Percentiles rank a stretch among this genome's conserved stretches.
Evolutionary conservation across 2,888 invertebrate genomes (phyloP).

Genomic region (Coenonympha glycerion): DNA sequence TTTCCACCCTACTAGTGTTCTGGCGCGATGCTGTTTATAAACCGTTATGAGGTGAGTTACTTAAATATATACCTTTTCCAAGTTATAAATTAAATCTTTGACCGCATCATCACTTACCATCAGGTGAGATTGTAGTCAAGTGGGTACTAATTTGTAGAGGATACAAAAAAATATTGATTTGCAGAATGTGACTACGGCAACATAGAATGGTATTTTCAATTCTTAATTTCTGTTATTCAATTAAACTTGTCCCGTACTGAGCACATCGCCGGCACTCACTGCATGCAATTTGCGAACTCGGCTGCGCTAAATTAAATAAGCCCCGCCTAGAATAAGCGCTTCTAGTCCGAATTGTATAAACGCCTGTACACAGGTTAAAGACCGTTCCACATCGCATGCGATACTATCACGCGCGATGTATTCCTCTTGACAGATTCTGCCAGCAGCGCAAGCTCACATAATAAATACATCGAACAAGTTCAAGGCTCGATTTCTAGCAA

Average conservation of each 20-base stretch:
- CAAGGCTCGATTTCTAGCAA: too few species aligned
- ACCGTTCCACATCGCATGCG: neutral
- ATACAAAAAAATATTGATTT: neutral
- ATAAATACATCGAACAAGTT: too few species aligned
- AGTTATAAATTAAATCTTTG: too few species aligned
- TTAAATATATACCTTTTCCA: too few species aligned
- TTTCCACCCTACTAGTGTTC: too few species aligned
- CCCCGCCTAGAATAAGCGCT: constrained; percentile 20
- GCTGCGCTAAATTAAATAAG: constrained; percentile 29
- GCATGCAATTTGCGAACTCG: constrained; percentile 28
- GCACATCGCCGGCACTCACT: constrained; percentile 8
- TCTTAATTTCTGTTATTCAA: constrained; percentile 20
- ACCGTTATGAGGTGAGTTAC: too few species aligned
- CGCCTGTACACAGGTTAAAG: constrained; percentile 1
- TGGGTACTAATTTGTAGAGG: too few species aligned
- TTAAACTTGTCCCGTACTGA: constrained; percentile 23
- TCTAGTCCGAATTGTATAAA: constrained; percentile 10
- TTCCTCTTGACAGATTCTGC: too few species aligned
- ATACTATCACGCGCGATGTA: neutral
- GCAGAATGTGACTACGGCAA: neutral
- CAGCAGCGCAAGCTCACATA: too few species aligned
- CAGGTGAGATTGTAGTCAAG: too few species aligned
- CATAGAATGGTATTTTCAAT: neutral
- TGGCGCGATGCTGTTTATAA: too few species aligned
- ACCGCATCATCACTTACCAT: too few species aligned